phyloP scores from a whole-genome alignment of 2,113 vertebrate genomes.

The Myotis davidii region DNA sequence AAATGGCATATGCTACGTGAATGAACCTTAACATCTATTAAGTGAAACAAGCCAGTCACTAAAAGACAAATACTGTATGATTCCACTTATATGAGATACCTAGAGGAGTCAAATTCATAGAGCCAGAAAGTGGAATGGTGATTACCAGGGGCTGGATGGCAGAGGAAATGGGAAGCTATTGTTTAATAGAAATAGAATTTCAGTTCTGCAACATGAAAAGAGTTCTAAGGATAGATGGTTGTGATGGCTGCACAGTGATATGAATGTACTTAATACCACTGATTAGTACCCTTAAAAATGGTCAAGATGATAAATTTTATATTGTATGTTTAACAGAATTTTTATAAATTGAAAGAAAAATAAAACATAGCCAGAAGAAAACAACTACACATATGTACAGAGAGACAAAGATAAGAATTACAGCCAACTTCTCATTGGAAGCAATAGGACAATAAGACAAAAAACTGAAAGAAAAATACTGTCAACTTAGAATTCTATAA shows the following conservation, averaged over 20 bases:
- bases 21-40: background rate
- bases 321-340: background rate
- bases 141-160: background rate
- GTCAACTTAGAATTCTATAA: conserved; percentile 16
- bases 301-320: background rate
- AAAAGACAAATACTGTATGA: background rate
- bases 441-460: background rate
- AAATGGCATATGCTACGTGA: background rate
- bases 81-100: background rate
- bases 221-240: background rate
- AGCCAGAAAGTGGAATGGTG: background rate
- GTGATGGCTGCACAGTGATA: background rate
- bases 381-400: background rate
- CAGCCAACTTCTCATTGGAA: background rate
- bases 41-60: background rate
- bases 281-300: background rate
- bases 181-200: background rate
- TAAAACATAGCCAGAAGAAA: background rate
- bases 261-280: background rate
- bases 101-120: background rate
- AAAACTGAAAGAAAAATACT: background rate
- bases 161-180: background rate
- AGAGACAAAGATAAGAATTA: background rate
- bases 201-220: background rate
- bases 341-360: background rate